Conservation (phyloP, 2,888 invertebrate genomes). For the Drosophila lutescens region DNA sequence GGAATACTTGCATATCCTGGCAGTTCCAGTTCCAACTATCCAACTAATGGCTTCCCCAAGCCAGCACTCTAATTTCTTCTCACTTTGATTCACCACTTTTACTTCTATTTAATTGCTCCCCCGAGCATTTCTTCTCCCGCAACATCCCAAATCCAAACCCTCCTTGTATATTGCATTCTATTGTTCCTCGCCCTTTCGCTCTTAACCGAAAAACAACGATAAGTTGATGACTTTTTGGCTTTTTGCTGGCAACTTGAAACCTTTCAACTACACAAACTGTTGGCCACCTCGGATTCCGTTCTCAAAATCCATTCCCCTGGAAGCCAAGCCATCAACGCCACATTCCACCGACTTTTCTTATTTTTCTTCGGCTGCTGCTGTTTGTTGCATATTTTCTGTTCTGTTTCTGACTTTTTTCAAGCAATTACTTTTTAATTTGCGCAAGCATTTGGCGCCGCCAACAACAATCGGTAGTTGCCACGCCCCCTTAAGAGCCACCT, state of each 20-base stretch:
- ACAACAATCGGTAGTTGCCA: constrained; percentile 45
- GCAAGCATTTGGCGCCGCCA: constrained; percentile 60
- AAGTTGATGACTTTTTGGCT: constrained; percentile 62
- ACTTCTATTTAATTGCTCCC: constrained; percentile 46
- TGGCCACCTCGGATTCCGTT: background rate
- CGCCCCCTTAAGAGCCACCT: constrained; percentile 49
- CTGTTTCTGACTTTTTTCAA: constrained; percentile 68
- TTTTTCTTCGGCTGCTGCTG: constrained; percentile 31
- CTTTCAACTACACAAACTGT: constrained; percentile 39
- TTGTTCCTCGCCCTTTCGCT: background rate
- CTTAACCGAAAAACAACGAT: constrained; percentile 44
- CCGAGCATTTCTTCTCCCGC: constrained; percentile 19
- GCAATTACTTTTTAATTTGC: constrained; percentile 77
- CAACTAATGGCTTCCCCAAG: constrained; percentile 15
- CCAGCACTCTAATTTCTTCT: constrained; percentile 7
- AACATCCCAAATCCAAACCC: constrained; percentile 6
- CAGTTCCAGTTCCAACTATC: background rate
- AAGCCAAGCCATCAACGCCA: constrained; percentile 14
- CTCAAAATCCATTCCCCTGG: constrained; percentile 6
- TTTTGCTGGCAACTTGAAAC: constrained; percentile 51
- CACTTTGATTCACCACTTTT: constrained; percentile 49
- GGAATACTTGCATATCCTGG: constrained; percentile 16
- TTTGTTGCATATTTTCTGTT: constrained; percentile 51
- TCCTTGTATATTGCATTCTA: constrained; percentile 7
- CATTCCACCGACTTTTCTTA: constrained; percentile 10